Base-by-base conservation (phyloP, 2,113 vertebrate species). In the Cyphomyrus discorhynchus region DNA sequence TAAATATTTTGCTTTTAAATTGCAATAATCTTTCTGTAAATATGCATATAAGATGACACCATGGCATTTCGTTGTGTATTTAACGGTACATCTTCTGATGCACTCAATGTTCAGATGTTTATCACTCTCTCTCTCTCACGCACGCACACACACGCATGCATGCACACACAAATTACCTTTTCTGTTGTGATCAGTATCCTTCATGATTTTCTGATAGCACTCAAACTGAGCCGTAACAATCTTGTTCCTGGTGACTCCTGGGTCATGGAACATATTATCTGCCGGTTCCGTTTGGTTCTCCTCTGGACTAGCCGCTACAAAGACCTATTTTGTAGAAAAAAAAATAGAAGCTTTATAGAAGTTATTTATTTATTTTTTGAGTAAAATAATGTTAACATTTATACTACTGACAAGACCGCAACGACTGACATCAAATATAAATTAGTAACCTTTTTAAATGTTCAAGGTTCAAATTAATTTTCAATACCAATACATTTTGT, bases 201-300 rank as follows among this genome's bases (percentile, higher is more conserved):
- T 97, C 95, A 98, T 97, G 62, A 99, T 97, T 94, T 97, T 99
- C 92, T 99, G 98, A 92, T 99, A 99, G 92, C 98, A 99, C 92
- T 99, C 98, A 89, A 97, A 99, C 90, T 99, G 98, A 0, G 98
- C 98, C 0, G 97, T 98, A 91, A 99, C 97, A 5, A 99, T 99
- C 95, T 98, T 98, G 95, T 98, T 97, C 93, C 96, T 95, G 90
- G 98, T 99, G 15, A 97, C 66, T 1, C 96, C 92, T 0, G 97
- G 90, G 1, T 96, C 87, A 24, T 88, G 89, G 83, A 96, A 96
- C 27, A 94, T 95, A 89, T 96, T 94, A 66, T 93, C 45, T 13
- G 91, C 21, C 1, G 49, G 35, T 4, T 96, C 93, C 27, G 93
- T 96, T 35, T 94, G 94, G 27, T 96, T 96, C 1, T 92, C 94